phyloP scores from a whole-genome alignment of 1,140 invertebrate species.

The Philotrypesis tridentata region DNA sequence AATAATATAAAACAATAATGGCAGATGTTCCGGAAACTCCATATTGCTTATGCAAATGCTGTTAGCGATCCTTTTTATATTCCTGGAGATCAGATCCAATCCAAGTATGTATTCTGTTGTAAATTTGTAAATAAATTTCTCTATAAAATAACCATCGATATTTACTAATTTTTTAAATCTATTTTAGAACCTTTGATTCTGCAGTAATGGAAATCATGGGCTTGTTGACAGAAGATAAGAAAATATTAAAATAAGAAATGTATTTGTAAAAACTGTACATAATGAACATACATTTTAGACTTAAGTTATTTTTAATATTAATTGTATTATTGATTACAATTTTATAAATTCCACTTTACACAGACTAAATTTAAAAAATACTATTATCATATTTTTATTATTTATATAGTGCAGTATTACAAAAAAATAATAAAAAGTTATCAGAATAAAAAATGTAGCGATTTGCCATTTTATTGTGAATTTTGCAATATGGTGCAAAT shows the following conservation, averaged over 20 bases:
- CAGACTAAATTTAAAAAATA: no score
- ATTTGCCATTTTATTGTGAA: no score
- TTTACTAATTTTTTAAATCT: conserved; percentile 55
- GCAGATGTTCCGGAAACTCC: conserved; percentile 92
- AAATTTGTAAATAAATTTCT: conserved; percentile 3
- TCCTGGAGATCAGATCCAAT: conserved; percentile 88
- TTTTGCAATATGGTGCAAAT: no score
- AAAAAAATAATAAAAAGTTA: no score
- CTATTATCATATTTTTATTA: no score
- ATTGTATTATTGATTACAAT: no score
- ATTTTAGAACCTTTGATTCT: conserved; percentile 66
- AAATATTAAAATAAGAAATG: conserved; percentile 7
- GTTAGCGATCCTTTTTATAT: conserved; percentile 96
- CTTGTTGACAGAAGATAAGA: conserved; percentile 44
- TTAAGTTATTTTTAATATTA: neutral
- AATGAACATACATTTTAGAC: neutral
- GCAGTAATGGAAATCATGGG: conserved; percentile 69
- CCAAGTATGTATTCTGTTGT: conserved; percentile 77
- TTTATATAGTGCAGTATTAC: no score
- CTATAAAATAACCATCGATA: conserved; percentile 3
- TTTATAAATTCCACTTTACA: no score
- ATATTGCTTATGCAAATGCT: conserved; percentile 92
- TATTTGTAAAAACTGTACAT: neutral
- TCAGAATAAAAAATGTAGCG: no score
- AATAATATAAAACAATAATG: conserved; percentile 55